Evolutionary conservation across 1,140 invertebrate species (phyloP).

Genomic region (Ceratosolen fusciceps): DNA sequence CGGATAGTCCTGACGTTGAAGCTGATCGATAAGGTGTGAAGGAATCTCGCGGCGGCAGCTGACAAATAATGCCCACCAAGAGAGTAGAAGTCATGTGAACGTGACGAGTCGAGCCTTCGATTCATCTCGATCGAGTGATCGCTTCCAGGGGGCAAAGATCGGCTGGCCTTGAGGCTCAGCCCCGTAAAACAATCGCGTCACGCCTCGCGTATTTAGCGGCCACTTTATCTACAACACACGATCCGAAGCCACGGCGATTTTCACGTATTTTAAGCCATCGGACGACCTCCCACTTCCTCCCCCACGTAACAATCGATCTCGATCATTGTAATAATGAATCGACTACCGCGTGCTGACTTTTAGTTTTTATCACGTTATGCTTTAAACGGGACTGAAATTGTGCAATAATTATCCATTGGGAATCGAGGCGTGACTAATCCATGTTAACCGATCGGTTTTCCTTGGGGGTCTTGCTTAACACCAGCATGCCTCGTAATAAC

Average conservation of each 20-base stretch:
- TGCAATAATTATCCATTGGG: background rate
- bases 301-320: background rate
- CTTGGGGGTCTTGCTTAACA: background rate
- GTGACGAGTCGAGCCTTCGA: slow-evolving; percentile 65
- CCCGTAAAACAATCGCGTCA: slow-evolving; percentile 47
- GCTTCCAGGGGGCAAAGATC: slow-evolving; percentile 65
- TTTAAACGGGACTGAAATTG: background rate
- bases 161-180: slow-evolving; percentile 46
- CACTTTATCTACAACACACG: background rate
- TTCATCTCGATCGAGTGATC: slow-evolving; percentile 63
- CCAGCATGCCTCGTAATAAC: background rate
- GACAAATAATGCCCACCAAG: background rate
- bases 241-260: background rate
- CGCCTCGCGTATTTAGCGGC: slow-evolving; percentile 31
- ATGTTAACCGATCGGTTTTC: background rate
- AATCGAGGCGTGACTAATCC: background rate
- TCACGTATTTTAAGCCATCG: background rate
- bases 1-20: slow-evolving; percentile 46
- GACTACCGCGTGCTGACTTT: background rate
- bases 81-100: slow-evolving; percentile 32
- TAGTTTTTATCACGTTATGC: background rate
- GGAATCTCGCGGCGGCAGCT: slow-evolving; percentile 53
- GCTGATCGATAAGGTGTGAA: slow-evolving; percentile 60
- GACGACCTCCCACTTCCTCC: background rate
- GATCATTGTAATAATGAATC: background rate